Base-by-base conservation (phyloP, 2,113 vertebrate genomes). In the Scolopax mira region DNA sequence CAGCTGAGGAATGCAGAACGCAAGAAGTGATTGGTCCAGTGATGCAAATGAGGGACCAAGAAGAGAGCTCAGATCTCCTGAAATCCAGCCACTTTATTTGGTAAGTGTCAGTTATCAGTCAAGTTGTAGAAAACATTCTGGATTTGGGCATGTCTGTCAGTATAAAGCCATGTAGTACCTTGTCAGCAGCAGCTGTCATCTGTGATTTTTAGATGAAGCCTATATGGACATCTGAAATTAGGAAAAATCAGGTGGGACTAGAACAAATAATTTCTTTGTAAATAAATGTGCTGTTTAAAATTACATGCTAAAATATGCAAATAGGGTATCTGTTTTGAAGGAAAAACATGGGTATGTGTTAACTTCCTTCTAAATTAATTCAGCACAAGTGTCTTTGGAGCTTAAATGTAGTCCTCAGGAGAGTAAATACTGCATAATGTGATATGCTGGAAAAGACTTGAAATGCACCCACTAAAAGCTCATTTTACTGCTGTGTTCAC, bases 341-440 rank as follows among this genome's bases (percentile, higher is more conserved):
- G 48, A 82, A 96, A 96, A 96, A 23, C 74, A 93, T 24, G 64
- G 86, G 72, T 95, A 80, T 86, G 41, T 57, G 92, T 69, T 95
- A 93, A 91, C 95, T 97, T 97, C 74, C 88, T 96, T 96, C 89
- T 75, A 95, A 97, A 98, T 98, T 95, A 98, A 97, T 97, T 97
- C 96, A 94, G 95, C 54, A 84, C 64, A 92, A 96, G 52, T 91
- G 77, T 97, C 96, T 97, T 94, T 81, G 73, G 88, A 94, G 90
- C 85, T 96, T 96, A 97, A 97, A 97, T 88, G 92, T 73, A 83
- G 95, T 94, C 89, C 97, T 94, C 95, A 49, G 77, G 97, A 97
- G 96, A 96, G 79, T 94, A 97, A 97, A 98, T 96, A 95, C 91
- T 93, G 93, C 90, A 95, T 94, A 97, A 94, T 95, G 62, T 62